phyloP scores from a whole-genome alignment of 2,888 invertebrate genomes.

The Metacarcinus magister region DNA sequence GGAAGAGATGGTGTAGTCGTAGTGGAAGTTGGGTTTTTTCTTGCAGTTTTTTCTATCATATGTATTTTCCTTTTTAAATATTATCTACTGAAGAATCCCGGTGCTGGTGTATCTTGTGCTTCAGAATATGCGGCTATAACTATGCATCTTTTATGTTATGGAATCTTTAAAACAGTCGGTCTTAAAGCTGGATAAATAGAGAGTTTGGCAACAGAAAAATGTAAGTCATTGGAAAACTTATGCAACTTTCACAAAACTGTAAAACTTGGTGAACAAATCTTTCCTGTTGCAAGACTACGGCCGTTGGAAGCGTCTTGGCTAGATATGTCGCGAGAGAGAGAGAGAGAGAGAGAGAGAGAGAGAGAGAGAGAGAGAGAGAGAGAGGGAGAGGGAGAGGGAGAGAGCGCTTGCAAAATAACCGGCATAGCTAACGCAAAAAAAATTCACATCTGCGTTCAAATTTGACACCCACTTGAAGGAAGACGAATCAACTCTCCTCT shows the following conservation, averaged over 20 bases:
- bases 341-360: slow-evolving; percentile 40
- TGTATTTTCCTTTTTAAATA: background rate
- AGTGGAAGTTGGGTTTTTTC: background rate
- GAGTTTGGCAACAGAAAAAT: background rate
- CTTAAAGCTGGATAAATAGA: background rate
- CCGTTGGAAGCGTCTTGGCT: background rate
- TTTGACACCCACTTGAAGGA: too few relatives aligned
- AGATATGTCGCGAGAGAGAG: background rate
- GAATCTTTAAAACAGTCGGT: background rate
- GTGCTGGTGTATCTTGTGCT: background rate
- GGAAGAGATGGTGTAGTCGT: background rate
- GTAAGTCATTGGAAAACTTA: slow-evolving; percentile 20
- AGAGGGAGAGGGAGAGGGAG: too few relatives aligned
- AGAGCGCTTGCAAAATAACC: too few relatives aligned
- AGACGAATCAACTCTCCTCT: too few relatives aligned
- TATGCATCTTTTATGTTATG: background rate
- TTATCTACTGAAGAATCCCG: background rate
- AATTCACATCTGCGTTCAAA: too few relatives aligned
- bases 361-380: background rate
- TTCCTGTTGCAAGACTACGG: background rate
- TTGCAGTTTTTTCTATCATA: background rate
- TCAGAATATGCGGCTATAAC: background rate
- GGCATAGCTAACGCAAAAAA: too few relatives aligned
- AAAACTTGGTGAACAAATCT: slow-evolving; percentile 41
- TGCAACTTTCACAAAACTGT: slow-evolving; percentile 26